phyloP scores from a whole-genome alignment of 92 coral and sea anemone species.

The Umimayanthus chanpuru region DNA sequence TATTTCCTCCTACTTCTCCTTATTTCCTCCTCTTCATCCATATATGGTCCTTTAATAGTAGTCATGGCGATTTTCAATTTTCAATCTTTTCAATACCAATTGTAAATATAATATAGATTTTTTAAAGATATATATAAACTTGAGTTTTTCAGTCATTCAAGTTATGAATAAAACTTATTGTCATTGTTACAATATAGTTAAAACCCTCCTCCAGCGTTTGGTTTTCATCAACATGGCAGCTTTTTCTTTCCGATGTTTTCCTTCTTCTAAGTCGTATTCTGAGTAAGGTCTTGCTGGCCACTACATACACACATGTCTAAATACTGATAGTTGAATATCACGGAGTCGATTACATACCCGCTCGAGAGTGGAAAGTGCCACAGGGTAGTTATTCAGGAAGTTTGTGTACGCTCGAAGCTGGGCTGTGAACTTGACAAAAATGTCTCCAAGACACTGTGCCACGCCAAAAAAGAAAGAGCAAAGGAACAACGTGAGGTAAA shows the following conservation, averaged over 20 bases:
- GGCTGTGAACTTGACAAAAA: conserved; percentile 81
- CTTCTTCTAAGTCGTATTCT: neutral
- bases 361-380: conserved; percentile 77
- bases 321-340: neutral
- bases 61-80: too few species aligned
- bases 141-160: neutral
- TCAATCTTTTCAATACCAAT: too few species aligned
- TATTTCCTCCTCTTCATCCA: too few species aligned
- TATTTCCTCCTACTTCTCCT: too few species aligned
- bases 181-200: too few species aligned
- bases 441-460: conserved; percentile 90
- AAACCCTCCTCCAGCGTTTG: too few species aligned
- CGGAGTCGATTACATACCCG: conserved; percentile 63
- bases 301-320: neutral
- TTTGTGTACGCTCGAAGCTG: conserved; percentile 89
- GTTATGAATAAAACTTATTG: too few species aligned
- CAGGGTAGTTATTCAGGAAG: conserved; percentile 89
- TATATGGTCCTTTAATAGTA: too few species aligned
- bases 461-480: neutral
- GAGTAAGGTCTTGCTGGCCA: neutral
- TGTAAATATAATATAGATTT: too few species aligned
- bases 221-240: too few species aligned
- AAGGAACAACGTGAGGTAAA: neutral
- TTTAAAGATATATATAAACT: too few species aligned
- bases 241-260: neutral